Evolutionary conservation across 2,113 vertebrate species (phyloP).

Genomic region (Anoura caudifer): DNA sequence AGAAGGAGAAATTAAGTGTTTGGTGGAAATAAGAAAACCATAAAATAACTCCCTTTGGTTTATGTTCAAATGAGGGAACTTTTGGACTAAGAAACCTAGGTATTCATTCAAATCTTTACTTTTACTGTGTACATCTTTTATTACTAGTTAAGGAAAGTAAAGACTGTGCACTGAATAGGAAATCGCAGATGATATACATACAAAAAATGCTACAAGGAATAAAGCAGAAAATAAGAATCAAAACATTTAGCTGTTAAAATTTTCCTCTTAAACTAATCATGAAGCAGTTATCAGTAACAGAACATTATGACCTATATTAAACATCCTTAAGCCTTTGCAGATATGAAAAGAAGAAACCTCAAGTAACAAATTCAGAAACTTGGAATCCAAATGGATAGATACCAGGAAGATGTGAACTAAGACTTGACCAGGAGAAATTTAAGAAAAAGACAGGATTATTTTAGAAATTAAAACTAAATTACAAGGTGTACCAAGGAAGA

Average conservation of each 20-base stretch:
- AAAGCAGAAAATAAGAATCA: neutral
- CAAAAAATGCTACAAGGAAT: neutral
- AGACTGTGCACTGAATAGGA: neutral
- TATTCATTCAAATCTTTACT: neutral
- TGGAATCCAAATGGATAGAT: neutral
- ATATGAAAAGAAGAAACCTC: neutral
- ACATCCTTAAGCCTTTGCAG: neutral
- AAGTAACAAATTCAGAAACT: neutral
- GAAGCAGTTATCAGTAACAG: neutral
- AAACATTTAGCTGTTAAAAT: constrained; percentile 23
- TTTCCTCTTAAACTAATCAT: neutral
- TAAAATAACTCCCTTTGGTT: neutral
- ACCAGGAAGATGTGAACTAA: neutral
- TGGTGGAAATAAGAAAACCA: neutral
- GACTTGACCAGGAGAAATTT: neutral
- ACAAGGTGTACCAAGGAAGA: neutral
- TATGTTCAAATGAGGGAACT: neutral
- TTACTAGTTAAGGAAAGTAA: neutral
- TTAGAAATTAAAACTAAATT: neutral
- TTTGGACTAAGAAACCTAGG: neutral
- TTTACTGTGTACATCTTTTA: neutral
- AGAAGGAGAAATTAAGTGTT: neutral
- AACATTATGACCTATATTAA: neutral
- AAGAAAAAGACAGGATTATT: neutral
- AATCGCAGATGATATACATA: neutral